Base-by-base conservation (phyloP, 2,888 invertebrate genomes). In the Euclidia mi region DNA sequence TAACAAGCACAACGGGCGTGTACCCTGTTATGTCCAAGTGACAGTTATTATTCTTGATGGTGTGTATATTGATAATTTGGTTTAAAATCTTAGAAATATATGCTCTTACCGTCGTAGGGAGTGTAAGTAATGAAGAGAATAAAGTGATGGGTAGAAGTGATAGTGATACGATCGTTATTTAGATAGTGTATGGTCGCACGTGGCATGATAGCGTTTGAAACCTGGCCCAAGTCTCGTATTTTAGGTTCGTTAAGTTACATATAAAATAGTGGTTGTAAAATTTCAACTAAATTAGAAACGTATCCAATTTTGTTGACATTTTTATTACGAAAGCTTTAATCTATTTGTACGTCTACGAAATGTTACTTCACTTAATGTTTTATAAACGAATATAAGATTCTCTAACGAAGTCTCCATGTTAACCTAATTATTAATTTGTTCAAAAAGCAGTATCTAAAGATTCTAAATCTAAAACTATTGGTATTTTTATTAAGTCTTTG, bases 1-100 rank as follows among this genome's bases (percentile, higher is more conserved):
- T 85, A 80, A 85, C 86, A 80, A 79, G 85, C 80, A 84, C 75
- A 77, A 79, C 71, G 74, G 76, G 79, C 82, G 79, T 84, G 75
- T 81, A 82, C 69, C 75, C 68, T 71, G 62, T 61, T 65, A 73
- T 78, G 76, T 79, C 77, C 58, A 60, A 57, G 64, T 76, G 72
- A 76, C 71, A 67, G 66, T 71, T 77, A 82, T 81, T 65, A 51
- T 25, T 55, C 45, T 58, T 68, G 75, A 76, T 71, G 58, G 67
- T 45, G 61, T 46, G 41, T 18, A 11, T 17, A 42, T 37, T 38
- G 47, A 29, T 38, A 17, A 38, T 47, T 37, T 41, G 35, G 49
- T 35, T 41, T 35, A 9, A 28, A 20, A 40, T 48, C 3, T 40
- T 25, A 9, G 32, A 32, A 12, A 6, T 15, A 29, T 17, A 31